phyloP scores from a whole-genome alignment of 2,888 invertebrate species.

The Cacoxenus indagator region DNA sequence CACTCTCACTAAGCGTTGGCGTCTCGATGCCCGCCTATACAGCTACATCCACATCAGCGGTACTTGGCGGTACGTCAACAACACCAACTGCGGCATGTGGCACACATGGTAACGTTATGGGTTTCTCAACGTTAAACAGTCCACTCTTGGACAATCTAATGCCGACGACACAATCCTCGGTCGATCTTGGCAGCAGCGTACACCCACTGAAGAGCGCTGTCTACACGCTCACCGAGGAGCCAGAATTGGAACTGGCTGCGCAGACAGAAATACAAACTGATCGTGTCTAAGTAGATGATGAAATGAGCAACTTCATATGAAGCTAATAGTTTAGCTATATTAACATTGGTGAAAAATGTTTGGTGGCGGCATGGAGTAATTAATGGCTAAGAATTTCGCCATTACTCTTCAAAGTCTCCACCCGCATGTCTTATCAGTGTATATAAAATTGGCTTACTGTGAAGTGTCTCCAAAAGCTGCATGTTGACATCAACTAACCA shows the following conservation, averaged over 20 bases:
- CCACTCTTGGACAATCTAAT: constrained; percentile 58
- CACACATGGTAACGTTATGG: constrained; percentile 38
- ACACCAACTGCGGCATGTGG: constrained; percentile 41
- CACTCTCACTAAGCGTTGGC: constrained; percentile 41
- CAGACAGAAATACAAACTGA: constrained; percentile 66
- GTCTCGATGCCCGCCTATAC: constrained; percentile 42
- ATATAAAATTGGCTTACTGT: background rate
- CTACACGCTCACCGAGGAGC: constrained; percentile 74
- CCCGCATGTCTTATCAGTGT: background rate
- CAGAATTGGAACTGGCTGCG: constrained; percentile 73
- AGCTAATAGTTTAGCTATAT: background rate
- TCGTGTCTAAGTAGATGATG: constrained; percentile 45
- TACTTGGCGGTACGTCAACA: constrained; percentile 23
- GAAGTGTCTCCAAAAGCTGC: background rate
- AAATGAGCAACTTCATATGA: background rate
- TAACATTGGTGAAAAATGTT: background rate
- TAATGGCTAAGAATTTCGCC: too few species aligned
- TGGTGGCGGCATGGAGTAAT: too few species aligned
- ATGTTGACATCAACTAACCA: too few species aligned
- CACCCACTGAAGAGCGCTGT: constrained; percentile 72
- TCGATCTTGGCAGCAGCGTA: constrained; percentile 40
- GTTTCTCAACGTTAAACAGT: constrained; percentile 45
- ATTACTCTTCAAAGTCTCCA: too few species aligned
- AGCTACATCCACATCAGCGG: constrained; percentile 24
- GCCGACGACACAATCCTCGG: constrained; percentile 48